Conservation (phyloP, 2,888 invertebrate species). For the Papilio protenor region DNA sequence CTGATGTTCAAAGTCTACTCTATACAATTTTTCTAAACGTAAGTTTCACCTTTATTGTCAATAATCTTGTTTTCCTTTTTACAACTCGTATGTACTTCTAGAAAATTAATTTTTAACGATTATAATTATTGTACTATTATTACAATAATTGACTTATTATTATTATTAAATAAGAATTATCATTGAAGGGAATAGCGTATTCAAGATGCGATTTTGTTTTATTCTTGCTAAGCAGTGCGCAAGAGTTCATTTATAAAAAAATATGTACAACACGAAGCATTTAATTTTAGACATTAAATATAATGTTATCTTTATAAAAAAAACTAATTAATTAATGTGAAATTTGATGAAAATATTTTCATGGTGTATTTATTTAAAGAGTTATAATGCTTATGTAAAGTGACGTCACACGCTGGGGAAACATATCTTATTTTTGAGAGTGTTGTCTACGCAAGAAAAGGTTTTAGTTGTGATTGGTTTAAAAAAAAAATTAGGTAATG, state of each 20-base stretch:
- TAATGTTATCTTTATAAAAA: constrained; percentile 76
- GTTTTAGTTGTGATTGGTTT: constrained; percentile 60
- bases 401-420: constrained; percentile 77
- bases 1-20: constrained; percentile 53
- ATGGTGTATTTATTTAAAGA: constrained; percentile 73
- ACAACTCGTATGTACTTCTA: constrained; percentile 77
- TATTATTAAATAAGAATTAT: constrained; percentile 70
- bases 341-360: constrained; percentile 62
- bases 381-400: constrained; percentile 70
- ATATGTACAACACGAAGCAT: constrained; percentile 83
- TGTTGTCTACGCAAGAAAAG: constrained; percentile 62
- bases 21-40: constrained; percentile 64
- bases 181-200: constrained; percentile 70
- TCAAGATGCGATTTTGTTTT: constrained; percentile 47
- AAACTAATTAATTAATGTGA: constrained; percentile 61
- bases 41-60: constrained; percentile 78
- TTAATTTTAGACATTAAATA: constrained; percentile 83
- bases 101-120: constrained; percentile 74
- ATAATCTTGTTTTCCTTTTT: constrained; percentile 73
- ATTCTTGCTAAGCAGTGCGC: constrained; percentile 57
- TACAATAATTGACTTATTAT: constrained; percentile 78
- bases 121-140: constrained; percentile 76
- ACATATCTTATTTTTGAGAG: constrained; percentile 60
- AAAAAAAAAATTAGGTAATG: constrained; percentile 65
- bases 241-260: constrained; percentile 60